phyloP scores from a whole-genome alignment of 2,797 vertebrate genomes.

The Martes flavigula region DNA sequence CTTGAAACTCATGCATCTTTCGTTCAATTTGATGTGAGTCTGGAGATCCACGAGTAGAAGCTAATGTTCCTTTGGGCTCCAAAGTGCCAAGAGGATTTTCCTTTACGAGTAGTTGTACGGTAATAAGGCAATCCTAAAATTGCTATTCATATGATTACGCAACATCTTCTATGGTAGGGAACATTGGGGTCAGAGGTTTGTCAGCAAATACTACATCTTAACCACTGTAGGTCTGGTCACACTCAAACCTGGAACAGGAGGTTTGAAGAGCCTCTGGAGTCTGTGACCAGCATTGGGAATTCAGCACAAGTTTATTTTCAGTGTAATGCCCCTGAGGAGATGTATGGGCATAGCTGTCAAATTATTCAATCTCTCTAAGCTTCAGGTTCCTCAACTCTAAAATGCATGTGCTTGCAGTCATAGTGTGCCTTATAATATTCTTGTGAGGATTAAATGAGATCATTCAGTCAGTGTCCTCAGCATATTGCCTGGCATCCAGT shows the following conservation, averaged over 20 bases:
- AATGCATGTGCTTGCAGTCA: background rate
- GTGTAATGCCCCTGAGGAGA: background rate
- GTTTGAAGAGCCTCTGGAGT: background rate
- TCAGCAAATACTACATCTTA: background rate
- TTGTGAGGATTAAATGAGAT: background rate
- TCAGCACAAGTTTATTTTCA: constrained; percentile 24
- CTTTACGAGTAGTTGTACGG: background rate
- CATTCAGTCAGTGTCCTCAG: background rate
- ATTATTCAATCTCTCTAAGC: background rate
- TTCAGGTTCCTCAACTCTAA: background rate
- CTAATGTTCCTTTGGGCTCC: background rate
- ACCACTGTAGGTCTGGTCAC: background rate
- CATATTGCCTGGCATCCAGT: background rate
- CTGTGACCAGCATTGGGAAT: background rate
- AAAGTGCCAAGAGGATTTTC: background rate
- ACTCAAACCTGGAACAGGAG: background rate
- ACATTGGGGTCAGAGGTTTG: background rate
- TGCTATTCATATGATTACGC: background rate
- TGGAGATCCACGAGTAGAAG: background rate
- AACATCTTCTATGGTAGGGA: background rate
- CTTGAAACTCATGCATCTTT: constrained; percentile 4
- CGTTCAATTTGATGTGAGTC: background rate
- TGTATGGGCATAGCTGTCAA: background rate
- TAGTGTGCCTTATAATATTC: background rate
- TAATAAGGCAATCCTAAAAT: background rate